Base-by-base conservation (phyloP, 1,140 invertebrate genomes). In the Psilanteris sp. region DNA sequence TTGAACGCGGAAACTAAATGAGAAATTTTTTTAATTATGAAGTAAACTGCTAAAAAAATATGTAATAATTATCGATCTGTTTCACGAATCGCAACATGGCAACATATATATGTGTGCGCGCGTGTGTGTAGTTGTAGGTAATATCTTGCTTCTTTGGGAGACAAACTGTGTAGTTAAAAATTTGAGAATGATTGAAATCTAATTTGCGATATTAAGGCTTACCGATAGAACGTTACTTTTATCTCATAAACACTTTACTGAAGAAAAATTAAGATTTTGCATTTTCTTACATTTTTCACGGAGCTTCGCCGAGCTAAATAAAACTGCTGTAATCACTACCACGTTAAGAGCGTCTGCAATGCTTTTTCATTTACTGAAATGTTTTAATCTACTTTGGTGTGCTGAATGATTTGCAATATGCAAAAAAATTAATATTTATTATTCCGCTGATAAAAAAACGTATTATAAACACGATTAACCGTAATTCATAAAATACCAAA, bases 251-350 rank as follows among this genome's bases (percentile, higher is more conserved):
- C 14, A 46, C n/a, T 46, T 44, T 9, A 31, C 11, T 6, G 14
- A 9, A 37, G 11, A 24, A 46, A 20, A 50, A 41, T 27, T 44
- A 32, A 62, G 43, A 62, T 39, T 62, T 62, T 61, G 13, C 46
- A 27, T 61, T 61, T 61, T 31, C 55, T 61, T 61, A 44, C 27
- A 55, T 57, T 57, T 41, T 55, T 55, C 34, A 39, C 36, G 22
- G 36, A 55, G 15, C 36, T 26, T 14, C 15, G 24, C 14, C 27
- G 24, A 43, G 52, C 37, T 57, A 57, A 57, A 57, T 43, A 57
- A 55, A 41, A 41, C 14, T 39, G 14, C 34, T 55, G 9, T 55
- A 55, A 55, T 55, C 24, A 55, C 36, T 18, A 41, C 50, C 34
- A 55, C 50, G 34, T 41, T 55, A 41, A 55, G 26, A 55, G 24